Evolutionary conservation across 2,888 invertebrate genomes (phyloP).

Genomic region (Nomada lathburiana): DNA sequence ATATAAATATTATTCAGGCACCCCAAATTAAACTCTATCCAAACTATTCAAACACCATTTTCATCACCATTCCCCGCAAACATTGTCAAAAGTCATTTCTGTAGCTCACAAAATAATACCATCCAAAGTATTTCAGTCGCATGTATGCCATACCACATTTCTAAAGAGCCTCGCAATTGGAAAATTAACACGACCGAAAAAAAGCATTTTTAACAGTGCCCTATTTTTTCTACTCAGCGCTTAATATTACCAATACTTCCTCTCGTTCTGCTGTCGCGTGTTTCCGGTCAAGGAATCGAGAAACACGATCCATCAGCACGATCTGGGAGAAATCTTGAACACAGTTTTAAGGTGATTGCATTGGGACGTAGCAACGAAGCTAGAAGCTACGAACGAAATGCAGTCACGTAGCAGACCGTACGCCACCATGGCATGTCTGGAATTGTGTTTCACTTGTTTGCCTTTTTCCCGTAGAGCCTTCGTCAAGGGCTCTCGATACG

Average conservation of each 20-base stretch:
- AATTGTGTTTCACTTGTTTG: conserved; percentile 65
- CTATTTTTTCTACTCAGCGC: no score
- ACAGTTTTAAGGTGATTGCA: conserved; percentile 53
- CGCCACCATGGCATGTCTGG: conserved; percentile 38
- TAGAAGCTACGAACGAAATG: conserved; percentile 46
- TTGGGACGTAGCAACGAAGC: conserved; percentile 20
- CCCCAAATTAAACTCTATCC: neutral
- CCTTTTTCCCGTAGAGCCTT: conserved; percentile 37
- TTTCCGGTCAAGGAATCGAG: conserved; percentile 3
- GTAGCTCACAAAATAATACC: no score
- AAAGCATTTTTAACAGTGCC: no score
- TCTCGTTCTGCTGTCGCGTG: neutral
- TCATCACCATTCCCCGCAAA: no score
- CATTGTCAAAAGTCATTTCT: no score
- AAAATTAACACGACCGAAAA: no score
- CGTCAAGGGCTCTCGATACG: conserved; percentile 32
- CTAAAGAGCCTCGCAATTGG: no score
- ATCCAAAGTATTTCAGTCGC: no score
- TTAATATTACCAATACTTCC: neutral
- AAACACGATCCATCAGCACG: conserved; percentile 22
- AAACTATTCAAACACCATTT: no score
- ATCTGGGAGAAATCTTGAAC: conserved; percentile 1
- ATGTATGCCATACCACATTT: no score
- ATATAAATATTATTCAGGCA: neutral
- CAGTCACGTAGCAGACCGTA: conserved; percentile 60